A percentile compares a stretch with the other conserved stretches of the same genome.
phyloP scores from a whole-genome alignment of 2,113 vertebrate genomes.

The Aegypius monachus region DNA sequence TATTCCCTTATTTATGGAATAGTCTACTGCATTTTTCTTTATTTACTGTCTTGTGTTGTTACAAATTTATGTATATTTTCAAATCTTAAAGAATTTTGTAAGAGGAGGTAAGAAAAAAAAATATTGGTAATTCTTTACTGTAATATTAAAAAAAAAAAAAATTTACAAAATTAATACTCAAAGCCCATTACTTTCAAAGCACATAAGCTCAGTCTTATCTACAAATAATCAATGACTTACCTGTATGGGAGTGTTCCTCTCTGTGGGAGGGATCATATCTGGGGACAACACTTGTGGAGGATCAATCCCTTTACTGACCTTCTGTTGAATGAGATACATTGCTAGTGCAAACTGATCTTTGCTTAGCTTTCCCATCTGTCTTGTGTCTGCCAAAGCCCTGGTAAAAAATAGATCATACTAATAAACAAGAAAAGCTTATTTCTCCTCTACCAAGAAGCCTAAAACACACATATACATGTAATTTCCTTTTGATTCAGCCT shows the following conservation, averaged over 20 bases:
- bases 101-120: background rate
- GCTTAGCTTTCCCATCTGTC: conserved; percentile 92
- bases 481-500: background rate
- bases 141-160: background rate
- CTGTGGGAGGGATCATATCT: conserved; percentile 94
- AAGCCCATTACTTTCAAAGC: background rate
- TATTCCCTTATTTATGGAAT: background rate
- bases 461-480: accelerated
- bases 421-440: background rate
- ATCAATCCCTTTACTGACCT: conserved; percentile 93
- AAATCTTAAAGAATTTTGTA: background rate
- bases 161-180: background rate
- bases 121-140: background rate
- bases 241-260: conserved; percentile 84
- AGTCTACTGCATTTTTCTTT: background rate
- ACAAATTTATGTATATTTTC: background rate
- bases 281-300: conserved; percentile 88
- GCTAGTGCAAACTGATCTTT: conserved; percentile 94
- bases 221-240: conserved; percentile 64
- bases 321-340: conserved; percentile 97
- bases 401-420: background rate
- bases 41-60: background rate
- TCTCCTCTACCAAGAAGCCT: background rate
- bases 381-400: conserved; percentile 94
- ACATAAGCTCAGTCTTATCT: background rate